Base-by-base conservation (phyloP, 2,888 invertebrate genomes). In the Dynastes hyllus region DNA sequence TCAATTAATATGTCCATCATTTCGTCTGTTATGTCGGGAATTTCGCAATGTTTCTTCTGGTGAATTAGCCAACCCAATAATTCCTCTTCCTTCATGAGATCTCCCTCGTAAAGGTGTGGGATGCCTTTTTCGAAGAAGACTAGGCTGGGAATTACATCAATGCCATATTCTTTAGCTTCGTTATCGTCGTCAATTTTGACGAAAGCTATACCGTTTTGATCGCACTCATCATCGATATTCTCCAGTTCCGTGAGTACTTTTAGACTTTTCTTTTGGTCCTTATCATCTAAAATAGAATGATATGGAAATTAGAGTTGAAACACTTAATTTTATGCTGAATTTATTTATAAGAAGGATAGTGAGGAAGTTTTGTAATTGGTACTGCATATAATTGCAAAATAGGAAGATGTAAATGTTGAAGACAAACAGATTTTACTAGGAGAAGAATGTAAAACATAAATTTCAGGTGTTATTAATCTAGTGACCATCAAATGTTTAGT, bases 141-240 rank as follows among this genome's bases (percentile, higher is more conserved):
- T 87, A 97, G 92, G 63, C 95, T 95, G 2, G 97, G 97, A 79
- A 97, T 91, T 22, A 90, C 89, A 84, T 97, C 95, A 84, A 97
- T 95, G 81, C 97, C 96, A 88, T 96, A 97, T 87, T 97, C 96
- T 86, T 95, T 95, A 55, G 96, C 97, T 88, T 97, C 96, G 79
- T 93, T 93, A 81, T 95, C 94, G 85, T 97, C 95, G 86, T 96
- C 95, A 85, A 97, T 97, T 89, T 97, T 97, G 6, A 97, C 97
- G 87, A 97, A 97, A 73, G 95, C 95, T 84, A 97, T 97, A 86
- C 95, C 95, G 87, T 97, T 96, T 86, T 95, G 95, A 88, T 97
- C 97, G 89, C 96, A 96, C 87, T 97, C 97, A 86, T 97, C 97
- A 87, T 97, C 97, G 84, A 97, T 97, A 87, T 96, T 97, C 89